phyloP scores from a whole-genome alignment of 2,888 invertebrate genomes.

The Drosophila neoperkinsi region DNA sequence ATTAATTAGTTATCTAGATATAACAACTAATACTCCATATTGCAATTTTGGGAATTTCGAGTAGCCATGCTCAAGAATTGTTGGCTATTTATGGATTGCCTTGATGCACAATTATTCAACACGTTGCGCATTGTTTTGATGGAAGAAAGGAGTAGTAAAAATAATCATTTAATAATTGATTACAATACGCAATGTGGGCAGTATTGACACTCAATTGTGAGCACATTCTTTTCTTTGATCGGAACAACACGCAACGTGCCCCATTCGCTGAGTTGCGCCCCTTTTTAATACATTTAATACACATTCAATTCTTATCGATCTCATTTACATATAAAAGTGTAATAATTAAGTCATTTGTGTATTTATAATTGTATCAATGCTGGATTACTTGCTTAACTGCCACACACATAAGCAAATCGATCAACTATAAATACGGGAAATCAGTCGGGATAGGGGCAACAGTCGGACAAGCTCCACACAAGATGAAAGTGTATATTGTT shows the following conservation, averaged over 20 bases:
- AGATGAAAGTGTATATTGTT: constrained; percentile 39
- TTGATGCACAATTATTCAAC: background rate
- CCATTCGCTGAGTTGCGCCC: background rate
- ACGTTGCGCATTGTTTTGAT: background rate
- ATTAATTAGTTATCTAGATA: background rate
- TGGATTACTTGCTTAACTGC: constrained; percentile 25
- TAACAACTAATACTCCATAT: background rate
- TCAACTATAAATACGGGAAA: constrained; percentile 40
- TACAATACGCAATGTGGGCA: background rate
- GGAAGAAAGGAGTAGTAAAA: background rate
- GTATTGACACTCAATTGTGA: background rate
- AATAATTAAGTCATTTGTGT: constrained; percentile 5
- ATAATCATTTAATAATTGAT: background rate
- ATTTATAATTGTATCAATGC: background rate
- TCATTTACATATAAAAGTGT: constrained; percentile 9
- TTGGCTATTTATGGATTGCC: background rate
- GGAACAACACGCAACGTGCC: background rate
- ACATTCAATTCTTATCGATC: constrained; percentile 29
- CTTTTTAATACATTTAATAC: background rate
- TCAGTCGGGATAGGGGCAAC: background rate
- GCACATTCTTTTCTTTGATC: background rate
- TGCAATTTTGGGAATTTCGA: background rate
- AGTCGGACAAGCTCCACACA: constrained; percentile 15
- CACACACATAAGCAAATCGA: background rate
- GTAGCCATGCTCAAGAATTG: background rate